These are phyloP conservation scores for Sylvia atricapilla DNA, from an alignment of 2,113 vertebrate species.

Conservation along the genomic window DNA sequence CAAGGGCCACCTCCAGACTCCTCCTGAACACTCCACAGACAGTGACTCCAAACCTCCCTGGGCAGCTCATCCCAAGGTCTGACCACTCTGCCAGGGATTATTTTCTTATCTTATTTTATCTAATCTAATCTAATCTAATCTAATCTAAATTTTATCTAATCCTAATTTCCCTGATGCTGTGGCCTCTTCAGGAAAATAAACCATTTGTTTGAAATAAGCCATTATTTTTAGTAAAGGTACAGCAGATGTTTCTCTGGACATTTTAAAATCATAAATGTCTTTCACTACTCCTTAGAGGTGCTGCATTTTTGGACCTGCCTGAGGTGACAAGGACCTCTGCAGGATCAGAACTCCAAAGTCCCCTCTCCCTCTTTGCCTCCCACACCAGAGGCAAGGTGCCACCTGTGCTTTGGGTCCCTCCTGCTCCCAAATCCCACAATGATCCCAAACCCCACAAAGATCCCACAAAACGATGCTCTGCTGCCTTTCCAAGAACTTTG, in stretches of 20 bases:
- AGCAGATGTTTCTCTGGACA: not conserved
- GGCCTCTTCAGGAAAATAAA: not conserved
- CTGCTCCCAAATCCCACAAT: rapidly evolving
- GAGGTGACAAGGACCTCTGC: not conserved
- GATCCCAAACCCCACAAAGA: not conserved
- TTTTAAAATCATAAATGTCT: not conserved
- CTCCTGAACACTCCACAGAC: not conserved
- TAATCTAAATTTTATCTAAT: not conserved
- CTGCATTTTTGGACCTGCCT: not conserved
- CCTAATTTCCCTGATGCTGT: not conserved
- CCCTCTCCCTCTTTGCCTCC: not conserved
- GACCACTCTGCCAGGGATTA: rapidly evolving
- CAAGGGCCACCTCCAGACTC: not conserved
- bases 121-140: not conserved
- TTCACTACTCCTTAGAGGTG: rapidly evolving
- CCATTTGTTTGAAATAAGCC: not conserved
- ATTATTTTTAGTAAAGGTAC: not conserved
- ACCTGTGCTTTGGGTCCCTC: not conserved
- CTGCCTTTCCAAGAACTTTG: not conserved
- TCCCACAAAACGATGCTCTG: not conserved
- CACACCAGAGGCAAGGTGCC: not conserved
- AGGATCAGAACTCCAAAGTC: not conserved
- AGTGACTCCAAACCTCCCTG: not conserved
- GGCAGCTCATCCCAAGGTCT: not conserved
- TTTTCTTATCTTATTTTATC: not conserved